Conservation (phyloP, 2,888 invertebrate genomes). For the Chesias legatella region DNA sequence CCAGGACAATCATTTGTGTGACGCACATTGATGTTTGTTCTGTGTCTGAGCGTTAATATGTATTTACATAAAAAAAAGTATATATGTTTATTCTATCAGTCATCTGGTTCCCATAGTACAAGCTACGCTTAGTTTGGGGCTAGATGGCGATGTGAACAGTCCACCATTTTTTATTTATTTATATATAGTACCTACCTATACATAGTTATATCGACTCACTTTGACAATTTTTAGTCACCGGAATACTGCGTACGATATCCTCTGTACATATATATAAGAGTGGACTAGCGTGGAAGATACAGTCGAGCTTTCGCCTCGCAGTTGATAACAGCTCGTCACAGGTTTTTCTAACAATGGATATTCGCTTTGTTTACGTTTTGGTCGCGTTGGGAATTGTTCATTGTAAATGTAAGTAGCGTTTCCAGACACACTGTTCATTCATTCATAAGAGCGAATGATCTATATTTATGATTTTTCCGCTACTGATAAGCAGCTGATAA, state of each 20-base stretch:
- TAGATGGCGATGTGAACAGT: too few relatives aligned
- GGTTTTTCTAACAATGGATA: slow-evolving; percentile 42
- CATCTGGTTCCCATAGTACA: too few relatives aligned
- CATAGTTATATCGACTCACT: background rate
- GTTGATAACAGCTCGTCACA: slow-evolving; percentile 13
- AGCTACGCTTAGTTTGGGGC: too few relatives aligned
- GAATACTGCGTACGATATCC: slow-evolving; percentile 21
- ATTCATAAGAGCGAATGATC: too few relatives aligned
- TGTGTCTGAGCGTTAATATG: too few relatives aligned
- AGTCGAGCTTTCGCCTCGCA: slow-evolving; percentile 18
- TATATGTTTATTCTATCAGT: too few relatives aligned
- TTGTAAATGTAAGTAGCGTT: slow-evolving; percentile 20
- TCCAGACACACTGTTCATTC: background rate
- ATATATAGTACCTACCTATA: background rate
- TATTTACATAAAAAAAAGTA: too few relatives aligned
- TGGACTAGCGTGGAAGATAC: slow-evolving; percentile 25
- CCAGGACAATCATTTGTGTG: too few relatives aligned
- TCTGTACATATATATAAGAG: slow-evolving; percentile 31
- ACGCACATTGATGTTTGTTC: too few relatives aligned
- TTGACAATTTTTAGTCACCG: slow-evolving; percentile 14
- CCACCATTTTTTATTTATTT: too few relatives aligned
- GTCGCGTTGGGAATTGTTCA: slow-evolving; percentile 29
- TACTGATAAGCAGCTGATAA: too few relatives aligned
- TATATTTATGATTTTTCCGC: too few relatives aligned
- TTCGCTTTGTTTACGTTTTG: slow-evolving; percentile 42